A percentile compares a stretch with the other conserved stretches of the same genome.
Conservation (phyloP, 92 coral and sea anemone species). For the Zoanthus sansibaricus region DNA sequence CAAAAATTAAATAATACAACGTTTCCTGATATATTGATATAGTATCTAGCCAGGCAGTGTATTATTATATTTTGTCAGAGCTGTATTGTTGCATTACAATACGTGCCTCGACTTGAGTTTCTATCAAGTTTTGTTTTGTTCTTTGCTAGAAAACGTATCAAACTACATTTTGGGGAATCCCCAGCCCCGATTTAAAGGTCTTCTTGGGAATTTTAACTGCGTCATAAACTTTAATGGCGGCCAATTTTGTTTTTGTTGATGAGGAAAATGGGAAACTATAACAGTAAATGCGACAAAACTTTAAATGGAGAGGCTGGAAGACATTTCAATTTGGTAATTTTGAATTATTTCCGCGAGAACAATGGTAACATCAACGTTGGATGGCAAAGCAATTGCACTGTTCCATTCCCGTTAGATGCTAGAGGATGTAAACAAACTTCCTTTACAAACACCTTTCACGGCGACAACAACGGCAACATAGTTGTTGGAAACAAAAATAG, state of each 20-base stretch:
- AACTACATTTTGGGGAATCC: not conserved
- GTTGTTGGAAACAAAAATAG: not conserved
- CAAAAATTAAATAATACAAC: too few relatives aligned
- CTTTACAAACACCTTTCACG: not conserved
- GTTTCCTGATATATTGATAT: too few relatives aligned
- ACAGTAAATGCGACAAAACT: not conserved
- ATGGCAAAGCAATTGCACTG: too few relatives aligned
- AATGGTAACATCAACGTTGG: not conserved
- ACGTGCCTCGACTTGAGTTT: too few relatives aligned
- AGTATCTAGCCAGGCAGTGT: too few relatives aligned
- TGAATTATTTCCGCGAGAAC: not conserved
- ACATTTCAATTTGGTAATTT: not conserved
- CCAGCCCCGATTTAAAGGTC: not conserved
- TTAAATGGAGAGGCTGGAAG: not conserved
- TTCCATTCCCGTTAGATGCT: too few relatives aligned
- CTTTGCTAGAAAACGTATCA: too few relatives aligned
- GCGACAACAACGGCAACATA: not conserved
- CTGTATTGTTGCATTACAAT: too few relatives aligned
- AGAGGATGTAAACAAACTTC: not conserved
- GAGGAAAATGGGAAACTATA: not conserved
- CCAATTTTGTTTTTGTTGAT: not conserved
- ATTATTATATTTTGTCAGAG: too few relatives aligned
- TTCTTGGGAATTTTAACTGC: not conserved
- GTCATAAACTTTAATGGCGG: not conserved
- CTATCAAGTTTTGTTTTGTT: too few relatives aligned